Conservation (phyloP, 2,888 invertebrate genomes). For the Zygothrica quintamaculata region DNA sequence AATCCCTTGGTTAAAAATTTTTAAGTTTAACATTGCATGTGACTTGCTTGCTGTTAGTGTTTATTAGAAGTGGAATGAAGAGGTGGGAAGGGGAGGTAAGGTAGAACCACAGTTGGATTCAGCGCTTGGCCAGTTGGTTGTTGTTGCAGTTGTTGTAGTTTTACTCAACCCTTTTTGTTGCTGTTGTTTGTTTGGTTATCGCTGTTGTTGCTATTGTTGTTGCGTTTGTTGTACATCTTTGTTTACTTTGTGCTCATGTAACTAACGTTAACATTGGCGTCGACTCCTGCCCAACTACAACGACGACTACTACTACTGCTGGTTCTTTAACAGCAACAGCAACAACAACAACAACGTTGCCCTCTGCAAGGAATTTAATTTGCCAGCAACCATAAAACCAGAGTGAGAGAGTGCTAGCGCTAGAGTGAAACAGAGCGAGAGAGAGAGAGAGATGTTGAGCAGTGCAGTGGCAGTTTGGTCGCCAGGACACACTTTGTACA, state of each 20-base stretch:
- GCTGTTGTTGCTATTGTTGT: slow-evolving; percentile 25
- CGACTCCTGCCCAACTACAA: too few species aligned
- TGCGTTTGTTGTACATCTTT: slow-evolving; percentile 72
- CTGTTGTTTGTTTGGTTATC: slow-evolving; percentile 30
- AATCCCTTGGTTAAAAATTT: slow-evolving; percentile 17
- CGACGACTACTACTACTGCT: slow-evolving; percentile 5
- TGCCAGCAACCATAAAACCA: slow-evolving; percentile 58
- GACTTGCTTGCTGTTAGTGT: slow-evolving; percentile 10
- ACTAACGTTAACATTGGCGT: slow-evolving; percentile 49
- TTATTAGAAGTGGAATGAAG: neutral
- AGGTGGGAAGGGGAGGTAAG: too few species aligned
- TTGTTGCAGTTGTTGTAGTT: neutral
- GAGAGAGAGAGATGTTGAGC: too few species aligned
- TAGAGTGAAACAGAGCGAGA: too few species aligned
- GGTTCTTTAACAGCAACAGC: too few species aligned
- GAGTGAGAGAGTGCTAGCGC: neutral
- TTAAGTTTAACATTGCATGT: slow-evolving; percentile 62
- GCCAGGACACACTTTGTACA: slow-evolving; percentile 28
- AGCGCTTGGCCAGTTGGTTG: slow-evolving; percentile 20
- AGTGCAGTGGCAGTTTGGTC: slow-evolving; percentile 19
- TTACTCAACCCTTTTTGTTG: slow-evolving; percentile 2
- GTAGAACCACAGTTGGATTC: too few species aligned
- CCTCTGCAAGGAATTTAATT: slow-evolving; percentile 66
- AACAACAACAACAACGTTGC: slow-evolving; percentile 25
- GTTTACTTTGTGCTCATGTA: slow-evolving; percentile 70